Evolutionary conservation across 2,113 vertebrate species (phyloP), one percentile per base, ranked within the genome.

Genomic region (Eclectus roratus): DNA sequence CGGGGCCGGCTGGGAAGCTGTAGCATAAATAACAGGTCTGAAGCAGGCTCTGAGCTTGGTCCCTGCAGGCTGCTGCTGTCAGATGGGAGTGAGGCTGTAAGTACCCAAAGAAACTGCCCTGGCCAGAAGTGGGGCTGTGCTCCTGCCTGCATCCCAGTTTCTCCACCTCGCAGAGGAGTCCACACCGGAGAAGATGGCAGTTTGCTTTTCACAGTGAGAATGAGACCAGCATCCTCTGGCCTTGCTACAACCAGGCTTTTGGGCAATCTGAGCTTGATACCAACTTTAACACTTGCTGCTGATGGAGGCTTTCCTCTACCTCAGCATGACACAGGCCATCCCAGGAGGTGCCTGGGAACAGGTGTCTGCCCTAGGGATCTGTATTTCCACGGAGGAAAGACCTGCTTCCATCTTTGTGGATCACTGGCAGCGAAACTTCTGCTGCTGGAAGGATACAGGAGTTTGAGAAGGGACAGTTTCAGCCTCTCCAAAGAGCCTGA

Each of bases 31-130:
- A 77, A 69, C 21, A 17, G 37, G 21, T n/a, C 70, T 85, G 79
- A 39, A 85, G 71, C 2, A 1, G 44, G 50, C 82, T 70, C 46
- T 2, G 83, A 23, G 78, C 41, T 13, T 4, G 10, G 69, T 21
- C 53, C 43, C 0, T 0, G 1, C 65, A 44, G 70, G 23, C 4
- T 1, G 6, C 9, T 31, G 39, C 39, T 10, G 3, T 14, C 71
- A 20, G 41, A 16, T 2, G 1, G 44, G 24, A 47, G 13, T 1
- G 10, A 39, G 15, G 72, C 10, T 1, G 1, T 6, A 44, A 58
- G 53, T 29, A 80, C 68, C 44, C 0, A 1, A 20, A 43, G 31
- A 50, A 56, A 24, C 44, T 2, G 9, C 70, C 27, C 55, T 8
- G 27, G 58, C 9, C 18, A 4, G 44, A 44, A 20, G 21, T 7